These are phyloP conservation scores for Colletes gigas DNA, from an alignment of 1,140 invertebrate species.

Conservation along the genomic window DNA sequence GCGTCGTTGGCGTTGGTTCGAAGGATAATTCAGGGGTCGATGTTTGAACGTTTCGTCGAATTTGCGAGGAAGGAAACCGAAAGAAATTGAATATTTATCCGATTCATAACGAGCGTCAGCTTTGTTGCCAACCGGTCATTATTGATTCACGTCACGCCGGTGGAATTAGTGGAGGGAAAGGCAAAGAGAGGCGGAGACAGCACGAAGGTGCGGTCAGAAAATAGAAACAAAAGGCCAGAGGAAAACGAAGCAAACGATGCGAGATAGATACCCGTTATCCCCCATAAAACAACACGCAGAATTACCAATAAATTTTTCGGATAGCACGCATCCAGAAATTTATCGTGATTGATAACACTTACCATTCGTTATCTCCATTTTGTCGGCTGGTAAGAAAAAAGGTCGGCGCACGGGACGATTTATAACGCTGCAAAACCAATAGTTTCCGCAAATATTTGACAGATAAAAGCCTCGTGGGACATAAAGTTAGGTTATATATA, in stretches of 20 bases:
- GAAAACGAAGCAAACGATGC: background rate
- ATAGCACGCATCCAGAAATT: slow-evolving; percentile 4
- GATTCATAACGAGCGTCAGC: too few species aligned
- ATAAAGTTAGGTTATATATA: too few species aligned
- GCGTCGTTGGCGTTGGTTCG: too few species aligned
- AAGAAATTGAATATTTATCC: too few species aligned
- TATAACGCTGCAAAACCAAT: slow-evolving; percentile 27
- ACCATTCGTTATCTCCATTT: slow-evolving; percentile 22
- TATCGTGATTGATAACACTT: slow-evolving; percentile 34
- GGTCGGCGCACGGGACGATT: background rate
- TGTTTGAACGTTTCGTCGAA: slow-evolving; percentile 14
- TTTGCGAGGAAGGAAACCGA: background rate
- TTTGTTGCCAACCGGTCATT: slow-evolving; percentile 33
- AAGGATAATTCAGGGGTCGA: too few species aligned
- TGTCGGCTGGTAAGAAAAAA: slow-evolving; percentile 12
- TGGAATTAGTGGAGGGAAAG: slow-evolving; percentile 53
- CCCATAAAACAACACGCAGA: slow-evolving; percentile 14
- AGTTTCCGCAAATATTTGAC: slow-evolving; percentile 1
- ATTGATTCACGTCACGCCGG: slow-evolving; percentile 62
- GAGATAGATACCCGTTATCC: slow-evolving; percentile 2
- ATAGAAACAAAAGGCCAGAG: background rate
- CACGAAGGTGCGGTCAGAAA: background rate
- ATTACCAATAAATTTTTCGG: slow-evolving; percentile 44
- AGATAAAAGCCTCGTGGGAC: background rate
- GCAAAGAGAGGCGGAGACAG: background rate